These are phyloP conservation scores for Anabas testudineus DNA, from an alignment of 2,797 vertebrate genomes.

Conservation along the genomic window DNA sequence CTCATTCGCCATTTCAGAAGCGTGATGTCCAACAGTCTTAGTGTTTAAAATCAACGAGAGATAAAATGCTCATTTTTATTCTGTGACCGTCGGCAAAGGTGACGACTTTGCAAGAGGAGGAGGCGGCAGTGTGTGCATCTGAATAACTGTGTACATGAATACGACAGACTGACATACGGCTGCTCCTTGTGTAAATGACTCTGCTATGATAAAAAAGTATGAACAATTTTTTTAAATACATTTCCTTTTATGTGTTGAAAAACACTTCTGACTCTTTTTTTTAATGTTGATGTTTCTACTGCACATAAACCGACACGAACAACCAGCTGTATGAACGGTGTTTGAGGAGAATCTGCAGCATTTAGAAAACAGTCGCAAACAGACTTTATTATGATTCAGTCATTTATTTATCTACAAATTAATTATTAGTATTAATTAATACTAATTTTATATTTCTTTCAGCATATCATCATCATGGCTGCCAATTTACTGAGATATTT, in stretches of 20 bases:
- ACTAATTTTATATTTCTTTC: too few species aligned
- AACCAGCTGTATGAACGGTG: too few species aligned
- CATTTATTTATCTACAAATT: too few species aligned
- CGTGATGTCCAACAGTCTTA: slow-evolving; percentile 93
- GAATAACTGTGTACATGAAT: slow-evolving; percentile 80
- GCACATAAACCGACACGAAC: background rate
- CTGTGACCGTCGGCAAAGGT: slow-evolving; percentile 85
- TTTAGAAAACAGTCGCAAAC: too few species aligned
- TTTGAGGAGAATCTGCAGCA: too few species aligned
- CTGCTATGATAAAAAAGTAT: slow-evolving; percentile 87
- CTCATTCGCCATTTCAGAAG: slow-evolving; percentile 91
- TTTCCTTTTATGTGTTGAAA: slow-evolving; percentile 95
- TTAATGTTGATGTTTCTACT: background rate
- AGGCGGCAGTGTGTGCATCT: slow-evolving; percentile 84
- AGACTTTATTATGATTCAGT: too few species aligned
- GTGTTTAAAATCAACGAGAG: slow-evolving; percentile 81
- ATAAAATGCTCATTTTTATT: slow-evolving; percentile 89
- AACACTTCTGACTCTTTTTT: slow-evolving; percentile 63
- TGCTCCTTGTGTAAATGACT: slow-evolving; percentile 92
- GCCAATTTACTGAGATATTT: too few species aligned
- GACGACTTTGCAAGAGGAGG: slow-evolving; percentile 73
- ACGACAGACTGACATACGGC: slow-evolving; percentile 85
- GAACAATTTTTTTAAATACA: slow-evolving; percentile 94
- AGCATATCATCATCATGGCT: too few species aligned
- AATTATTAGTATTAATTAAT: too few species aligned